Base-by-base conservation (phyloP, 2,888 invertebrate species). In the Apodemia zela region DNA sequence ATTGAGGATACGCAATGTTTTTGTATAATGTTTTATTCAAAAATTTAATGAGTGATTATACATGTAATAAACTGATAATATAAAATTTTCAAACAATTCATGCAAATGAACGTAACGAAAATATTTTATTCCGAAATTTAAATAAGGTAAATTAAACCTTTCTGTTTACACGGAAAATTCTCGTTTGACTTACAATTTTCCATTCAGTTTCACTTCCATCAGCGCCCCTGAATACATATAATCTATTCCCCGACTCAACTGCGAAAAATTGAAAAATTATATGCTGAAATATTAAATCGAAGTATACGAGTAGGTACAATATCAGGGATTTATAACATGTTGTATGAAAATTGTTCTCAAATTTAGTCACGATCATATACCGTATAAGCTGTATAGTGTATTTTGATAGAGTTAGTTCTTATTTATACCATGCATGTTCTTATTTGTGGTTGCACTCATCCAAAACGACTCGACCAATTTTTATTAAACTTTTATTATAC, bases 111-210 rank as follows among this genome's bases (percentile, higher is more conserved):
- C 58, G 58, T 11, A 21, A 15, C 6, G 25, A 54, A 54, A 54
- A 54, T 21, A 21, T 54, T 54, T 54, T 54, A 54, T 7, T 54
- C 13, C 54, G 60, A 65, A 62, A 62, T 60, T 35, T 62, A 62
- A 63, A 60, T 33, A 17, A 49, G 59, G 62, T 33, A 59, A 58
- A 72, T 78, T 74, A 72, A 54, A 54, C 67, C 71, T 72, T 73
- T 71, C 64, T 68, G 74, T 77, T 75, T 75, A 65, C 70, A 69
- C 67, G 70, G 74, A 73, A 71, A 68, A 66, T 71, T 72, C 73
- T 69, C 75, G 72, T 77, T 79, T 76, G 75, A 74, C 71, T 77
- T 72, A 69, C 71, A 68, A 78, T 78, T 81, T 81, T 79, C 75
- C 76, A 77, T 75, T 73, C 73, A 75, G 75, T 74, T 77, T 74